Evolutionary conservation across 2,113 vertebrate genomes (phyloP).

Genomic region (Sander lucioperca): DNA sequence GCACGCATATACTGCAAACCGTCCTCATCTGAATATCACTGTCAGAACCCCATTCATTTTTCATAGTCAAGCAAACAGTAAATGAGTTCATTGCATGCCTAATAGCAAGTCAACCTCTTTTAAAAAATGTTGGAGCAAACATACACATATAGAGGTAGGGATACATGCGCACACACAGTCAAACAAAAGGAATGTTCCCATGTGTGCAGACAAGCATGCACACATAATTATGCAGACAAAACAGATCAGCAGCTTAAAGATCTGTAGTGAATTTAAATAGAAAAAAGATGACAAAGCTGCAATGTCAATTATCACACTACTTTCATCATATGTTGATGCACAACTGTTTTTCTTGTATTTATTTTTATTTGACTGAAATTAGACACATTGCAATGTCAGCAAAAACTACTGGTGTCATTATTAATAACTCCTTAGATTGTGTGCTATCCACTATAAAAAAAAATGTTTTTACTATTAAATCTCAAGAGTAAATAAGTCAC

Average conservation of each 20-base stretch:
- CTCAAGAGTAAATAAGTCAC: not conserved
- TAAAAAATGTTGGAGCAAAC: not conserved
- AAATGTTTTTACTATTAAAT: not conserved
- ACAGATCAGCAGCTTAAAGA: not conserved
- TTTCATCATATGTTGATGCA: not conserved
- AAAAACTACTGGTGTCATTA: not conserved
- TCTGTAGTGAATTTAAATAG: not conserved
- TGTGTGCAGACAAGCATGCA: conserved; percentile 1
- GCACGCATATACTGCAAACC: not conserved
- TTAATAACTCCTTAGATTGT: not conserved
- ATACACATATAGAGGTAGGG: not conserved
- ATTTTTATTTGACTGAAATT: not conserved
- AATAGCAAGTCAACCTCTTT: conserved; percentile 13
- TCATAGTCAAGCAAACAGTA: conserved; percentile 30
- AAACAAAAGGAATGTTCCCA: not conserved
- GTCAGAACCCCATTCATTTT: conserved; percentile 33
- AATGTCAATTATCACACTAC: conserved; percentile 16
- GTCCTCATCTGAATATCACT: conserved; percentile 36
- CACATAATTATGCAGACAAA: conserved; percentile 5
- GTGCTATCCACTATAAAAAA: not conserved
- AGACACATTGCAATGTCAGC: not conserved
- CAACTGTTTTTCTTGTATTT: not conserved
- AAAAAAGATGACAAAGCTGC: conserved; percentile 7
- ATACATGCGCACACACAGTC: not conserved
- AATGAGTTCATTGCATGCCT: conserved; percentile 6